Evolutionary conservation across 2,888 invertebrate genomes (phyloP).

Genomic region (Deilephila elpenor): DNA sequence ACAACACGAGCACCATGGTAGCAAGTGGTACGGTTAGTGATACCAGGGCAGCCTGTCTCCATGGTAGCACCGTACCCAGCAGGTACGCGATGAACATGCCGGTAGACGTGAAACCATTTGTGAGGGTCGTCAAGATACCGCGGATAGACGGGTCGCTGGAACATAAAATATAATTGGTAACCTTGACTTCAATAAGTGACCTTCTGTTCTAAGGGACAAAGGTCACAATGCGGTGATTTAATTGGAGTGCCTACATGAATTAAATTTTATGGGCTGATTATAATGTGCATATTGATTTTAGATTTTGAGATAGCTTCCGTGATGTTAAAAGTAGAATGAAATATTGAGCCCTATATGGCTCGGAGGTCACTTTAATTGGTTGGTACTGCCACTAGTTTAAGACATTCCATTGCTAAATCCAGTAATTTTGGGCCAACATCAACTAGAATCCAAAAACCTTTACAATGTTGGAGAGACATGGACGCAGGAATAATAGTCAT

Average conservation of each 20-base stretch:
- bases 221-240: background rate
- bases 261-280: background rate
- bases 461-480: too few relatives aligned
- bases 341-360: too few relatives aligned
- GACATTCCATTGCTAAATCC: too few relatives aligned
- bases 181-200: background rate
- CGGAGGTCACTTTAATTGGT: too few relatives aligned
- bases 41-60: constrained; percentile 82
- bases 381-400: too few relatives aligned
- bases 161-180: constrained; percentile 34
- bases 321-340: too few relatives aligned
- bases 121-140: constrained; percentile 81
- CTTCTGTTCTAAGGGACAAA: background rate
- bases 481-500: too few relatives aligned
- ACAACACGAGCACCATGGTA: constrained; percentile 79
- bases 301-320: too few relatives aligned
- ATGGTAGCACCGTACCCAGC: constrained; percentile 79
- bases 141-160: constrained; percentile 81
- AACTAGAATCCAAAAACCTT: too few relatives aligned
- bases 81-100: constrained; percentile 82
- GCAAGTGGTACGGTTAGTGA: constrained; percentile 78
- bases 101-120: constrained; percentile 75
- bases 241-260: background rate
- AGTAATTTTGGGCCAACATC: too few relatives aligned
- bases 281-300: too few relatives aligned